A percentile compares a stretch with the other conserved stretches of the same genome.
Conservation (phyloP, 2,797 vertebrate species). For the Naso thynnoides region DNA sequence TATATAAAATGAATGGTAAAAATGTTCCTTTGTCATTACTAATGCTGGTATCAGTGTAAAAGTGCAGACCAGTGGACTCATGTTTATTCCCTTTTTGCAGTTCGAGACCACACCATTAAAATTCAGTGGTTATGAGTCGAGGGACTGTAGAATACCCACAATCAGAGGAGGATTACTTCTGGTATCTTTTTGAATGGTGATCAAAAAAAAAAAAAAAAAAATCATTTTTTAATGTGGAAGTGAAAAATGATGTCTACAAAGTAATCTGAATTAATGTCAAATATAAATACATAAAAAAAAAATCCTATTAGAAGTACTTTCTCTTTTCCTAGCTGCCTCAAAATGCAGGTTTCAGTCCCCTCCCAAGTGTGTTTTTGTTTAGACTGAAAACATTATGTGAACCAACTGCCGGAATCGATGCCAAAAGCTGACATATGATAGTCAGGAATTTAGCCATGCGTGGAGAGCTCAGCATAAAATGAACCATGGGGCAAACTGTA, state of each 20-base stretch:
- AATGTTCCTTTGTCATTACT: too few species aligned
- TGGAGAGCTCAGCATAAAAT: conserved; percentile 11
- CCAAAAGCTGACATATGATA: conserved; percentile 5
- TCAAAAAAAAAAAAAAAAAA: neutral
- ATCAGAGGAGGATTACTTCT: too few species aligned
- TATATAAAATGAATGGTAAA: too few species aligned
- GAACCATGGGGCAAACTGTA: neutral
- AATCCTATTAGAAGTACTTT: neutral
- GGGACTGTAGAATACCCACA: too few species aligned
- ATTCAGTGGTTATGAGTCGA: neutral
- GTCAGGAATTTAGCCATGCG: neutral
- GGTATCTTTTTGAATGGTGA: too few species aligned
- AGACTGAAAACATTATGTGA: conserved; percentile 12
- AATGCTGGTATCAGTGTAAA: neutral
- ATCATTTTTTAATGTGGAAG: conserved; percentile 4
- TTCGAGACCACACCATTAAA: conserved; percentile 4
- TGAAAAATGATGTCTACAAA: neutral
- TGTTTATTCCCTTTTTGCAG: neutral
- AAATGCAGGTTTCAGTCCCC: neutral
- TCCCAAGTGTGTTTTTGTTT: neutral
- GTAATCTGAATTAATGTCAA: too few species aligned
- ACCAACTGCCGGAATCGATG: neutral
- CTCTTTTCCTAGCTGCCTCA: conserved; percentile 5
- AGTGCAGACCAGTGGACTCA: neutral
- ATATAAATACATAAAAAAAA: too few species aligned